Evolutionary conservation across 2,797 vertebrate species (phyloP).

Genomic region (Chloroceryle inda): DNA sequence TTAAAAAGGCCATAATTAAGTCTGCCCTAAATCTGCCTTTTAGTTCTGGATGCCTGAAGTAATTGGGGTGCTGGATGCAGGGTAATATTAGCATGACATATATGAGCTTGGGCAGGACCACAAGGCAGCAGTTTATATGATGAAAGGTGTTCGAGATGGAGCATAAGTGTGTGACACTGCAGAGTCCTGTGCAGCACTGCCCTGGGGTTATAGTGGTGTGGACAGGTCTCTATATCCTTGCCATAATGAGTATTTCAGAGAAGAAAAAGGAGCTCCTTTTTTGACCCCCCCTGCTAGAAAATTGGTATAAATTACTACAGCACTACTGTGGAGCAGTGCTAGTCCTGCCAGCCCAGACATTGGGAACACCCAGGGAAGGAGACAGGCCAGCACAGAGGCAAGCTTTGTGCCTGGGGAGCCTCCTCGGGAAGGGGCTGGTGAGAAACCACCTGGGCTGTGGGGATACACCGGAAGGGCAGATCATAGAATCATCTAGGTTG

Average conservation of each 20-base stretch:
- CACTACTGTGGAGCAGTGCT: too few relatives aligned
- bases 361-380: background rate
- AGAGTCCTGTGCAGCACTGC: background rate
- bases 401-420: background rate
- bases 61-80: background rate
- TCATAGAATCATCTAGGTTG: too few relatives aligned
- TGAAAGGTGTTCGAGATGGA: fast-evolving
- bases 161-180: background rate
- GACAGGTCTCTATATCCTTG: background rate
- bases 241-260: background rate
- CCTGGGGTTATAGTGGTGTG: background rate
- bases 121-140: background rate
- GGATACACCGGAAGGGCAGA: background rate
- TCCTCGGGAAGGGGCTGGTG: background rate
- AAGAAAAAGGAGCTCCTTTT: background rate
- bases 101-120: fast-evolving
- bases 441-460: background rate
- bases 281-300: background rate
- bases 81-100: fast-evolving
- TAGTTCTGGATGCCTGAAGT: background rate
- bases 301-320: background rate
- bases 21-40: background rate
- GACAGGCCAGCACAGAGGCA: background rate
- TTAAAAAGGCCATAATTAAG: background rate
- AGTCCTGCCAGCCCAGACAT: background rate